Conservation (phyloP, 2,797 vertebrate genomes). For the Sylvia borin region DNA sequence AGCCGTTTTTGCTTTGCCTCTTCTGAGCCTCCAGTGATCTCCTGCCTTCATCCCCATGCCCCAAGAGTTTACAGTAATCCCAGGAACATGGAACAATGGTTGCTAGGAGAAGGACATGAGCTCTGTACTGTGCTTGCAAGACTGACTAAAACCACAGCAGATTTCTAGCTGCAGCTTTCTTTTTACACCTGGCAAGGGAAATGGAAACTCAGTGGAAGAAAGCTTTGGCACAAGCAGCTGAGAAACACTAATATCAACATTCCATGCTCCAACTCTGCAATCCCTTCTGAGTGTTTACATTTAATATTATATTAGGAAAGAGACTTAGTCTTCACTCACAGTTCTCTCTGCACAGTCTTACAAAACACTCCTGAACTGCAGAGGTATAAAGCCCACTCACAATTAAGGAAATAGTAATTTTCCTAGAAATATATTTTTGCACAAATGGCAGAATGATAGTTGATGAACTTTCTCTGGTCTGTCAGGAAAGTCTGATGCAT, state of each 20-base stretch:
- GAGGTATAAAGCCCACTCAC: neutral
- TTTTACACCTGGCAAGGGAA: neutral
- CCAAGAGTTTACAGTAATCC: fast-evolving
- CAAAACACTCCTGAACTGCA: neutral
- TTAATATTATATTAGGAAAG: neutral
- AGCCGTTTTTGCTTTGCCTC: neutral
- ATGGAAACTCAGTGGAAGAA: neutral
- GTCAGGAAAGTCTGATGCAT: neutral
- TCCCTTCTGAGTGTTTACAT: neutral
- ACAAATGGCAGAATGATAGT: neutral
- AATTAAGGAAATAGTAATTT: neutral
- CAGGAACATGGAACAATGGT: neutral
- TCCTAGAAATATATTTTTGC: neutral
- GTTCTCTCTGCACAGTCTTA: neutral
- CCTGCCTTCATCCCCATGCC: fast-evolving
- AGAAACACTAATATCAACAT: neutral
- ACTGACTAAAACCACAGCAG: neutral
- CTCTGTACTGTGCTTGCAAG: neutral
- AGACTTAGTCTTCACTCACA: neutral
- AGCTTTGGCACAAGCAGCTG: neutral
- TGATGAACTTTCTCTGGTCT: neutral
- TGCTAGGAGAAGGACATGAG: neutral
- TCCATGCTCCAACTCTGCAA: neutral
- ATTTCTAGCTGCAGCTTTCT: neutral
- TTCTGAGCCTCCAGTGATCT: neutral